Base-by-base conservation (phyloP, 2,797 vertebrate species). In the Oreortyx pictus region DNA sequence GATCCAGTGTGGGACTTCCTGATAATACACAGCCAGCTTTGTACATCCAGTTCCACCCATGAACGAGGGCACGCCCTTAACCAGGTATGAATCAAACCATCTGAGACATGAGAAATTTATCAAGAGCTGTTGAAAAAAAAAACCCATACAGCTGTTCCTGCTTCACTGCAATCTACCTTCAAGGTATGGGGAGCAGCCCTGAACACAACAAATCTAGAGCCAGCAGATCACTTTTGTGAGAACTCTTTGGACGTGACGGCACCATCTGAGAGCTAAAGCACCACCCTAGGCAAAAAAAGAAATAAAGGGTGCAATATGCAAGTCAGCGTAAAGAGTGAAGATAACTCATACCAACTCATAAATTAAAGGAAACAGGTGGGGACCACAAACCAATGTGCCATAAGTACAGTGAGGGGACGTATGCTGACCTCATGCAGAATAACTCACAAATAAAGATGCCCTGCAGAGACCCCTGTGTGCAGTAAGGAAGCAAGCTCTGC, bases 11-110 rank as follows among this genome's bases (percentile, higher is more conserved):
- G 25, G 15, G 37, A 59, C 33, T 65, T 90, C 25, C n/a, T 66
- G 35, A 59, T 66, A 88, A 77, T 2, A 49, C 17, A 56, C 10
- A 52, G 56, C 17, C 37, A 86, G 39, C 59, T 91, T 56, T 37
- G 43, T n/a, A 90, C 57, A 57, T 44, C 20, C 79, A 75, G 23
- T 61, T 87, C 76, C 70, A 89, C 66, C 33, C 59, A 66, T 4
- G 7, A 61, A 78, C 50, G 11, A 9, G 18, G 62, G 39, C 70
- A 91, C 59, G 62, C 76, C 84, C 73, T 67, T 85, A n/a, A 61
- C 33, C 54, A 78, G 49, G 46, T 52, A 78, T 37, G 49, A 92
- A 88, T 81, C 85, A 89, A 87, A 82, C 39, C 11, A 86, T 43
- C 35, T 13, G 23, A 92, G 47, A 86, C 9, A 91, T 15, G 43